Evolutionary conservation across 2,797 vertebrate species (phyloP), one percentile per base, ranked within the genome.

Genomic region (Selene dorsalis): DNA sequence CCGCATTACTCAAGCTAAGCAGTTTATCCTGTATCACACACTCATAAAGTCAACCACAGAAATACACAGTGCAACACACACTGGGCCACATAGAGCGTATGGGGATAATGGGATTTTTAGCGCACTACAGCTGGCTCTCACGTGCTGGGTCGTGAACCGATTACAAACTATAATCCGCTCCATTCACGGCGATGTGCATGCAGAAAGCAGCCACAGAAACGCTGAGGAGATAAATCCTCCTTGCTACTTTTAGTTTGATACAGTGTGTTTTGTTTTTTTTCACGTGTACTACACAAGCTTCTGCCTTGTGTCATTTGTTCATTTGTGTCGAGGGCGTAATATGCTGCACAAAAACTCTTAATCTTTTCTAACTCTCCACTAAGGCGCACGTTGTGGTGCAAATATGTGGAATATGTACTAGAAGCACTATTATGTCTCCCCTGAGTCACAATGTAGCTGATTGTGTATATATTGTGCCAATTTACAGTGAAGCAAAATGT

Each of bases 101-200:
- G 74, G 80, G 91, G 88, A 90, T 93, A 93, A 94, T 91, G 87
- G 87, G 90, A 93, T 93, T 92, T 81, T 87, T 88, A 91, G 84
- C 86, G 89, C 80, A 58, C 78, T 87, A 80, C 79, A 86, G 79
- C 83, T 80, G 83, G 80, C 82, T 92, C 87, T 86, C 85, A 84
- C 73, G 68, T 70, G 81, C 84, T 85, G 84, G 90, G 89, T 90
- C 87, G 73, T 86, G 90, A 92, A 93, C 92, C 75, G 88, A 95
- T 95, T 93, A 93, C 80, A 85, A 76, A 58, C 86, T 88, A 73
- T 92, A 93, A 95, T 93, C 91, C 92, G 86, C 76, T 88, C 73
- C 78, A 70, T 91, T 88, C 86, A 88, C 88, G 86, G 77, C 18
- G 17, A 87, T 75, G 83, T 73, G 84, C 58, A 78, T 64, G 71